phyloP scores from a whole-genome alignment of 2,888 invertebrate genomes.

The Apamea sordens region DNA sequence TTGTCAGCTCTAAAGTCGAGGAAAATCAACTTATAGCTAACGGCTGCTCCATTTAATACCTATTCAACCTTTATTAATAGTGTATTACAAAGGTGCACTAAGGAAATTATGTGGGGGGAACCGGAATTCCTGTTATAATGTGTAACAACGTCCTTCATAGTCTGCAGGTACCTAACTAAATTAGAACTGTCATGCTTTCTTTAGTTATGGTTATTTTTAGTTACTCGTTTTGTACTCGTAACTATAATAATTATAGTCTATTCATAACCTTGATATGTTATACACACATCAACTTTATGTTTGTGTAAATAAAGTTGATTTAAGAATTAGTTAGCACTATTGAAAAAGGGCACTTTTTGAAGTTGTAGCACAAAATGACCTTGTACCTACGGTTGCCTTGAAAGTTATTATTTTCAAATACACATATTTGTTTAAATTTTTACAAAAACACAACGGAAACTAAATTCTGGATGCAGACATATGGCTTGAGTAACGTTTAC shows the following conservation, averaged over 20 bases:
- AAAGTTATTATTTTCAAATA: neutral
- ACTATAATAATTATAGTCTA: neutral
- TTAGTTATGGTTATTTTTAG: neutral
- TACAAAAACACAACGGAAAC: neutral
- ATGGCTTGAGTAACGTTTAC: neutral
- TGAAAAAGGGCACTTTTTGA: neutral
- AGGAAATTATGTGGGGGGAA: conserved; percentile 38
- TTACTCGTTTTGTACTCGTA: neutral
- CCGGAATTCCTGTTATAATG: conserved; percentile 20
- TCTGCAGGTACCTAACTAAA: neutral
- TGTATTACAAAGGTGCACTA: conserved; percentile 25
- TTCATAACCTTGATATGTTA: too few species aligned
- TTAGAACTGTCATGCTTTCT: neutral
- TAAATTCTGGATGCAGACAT: neutral
- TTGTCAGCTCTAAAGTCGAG: neutral
- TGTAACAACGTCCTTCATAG: conserved; percentile 23
- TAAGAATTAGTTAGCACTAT: neutral
- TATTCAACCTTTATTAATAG: neutral
- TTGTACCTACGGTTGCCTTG: neutral
- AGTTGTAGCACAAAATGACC: neutral
- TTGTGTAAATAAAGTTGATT: neutral
- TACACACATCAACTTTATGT: neutral
- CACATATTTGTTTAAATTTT: neutral
- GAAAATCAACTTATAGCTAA: neutral
- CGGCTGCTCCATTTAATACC: conserved; percentile 16